Base-by-base conservation (phyloP, 2,888 invertebrate genomes). In the Cylloceria caligata region DNA sequence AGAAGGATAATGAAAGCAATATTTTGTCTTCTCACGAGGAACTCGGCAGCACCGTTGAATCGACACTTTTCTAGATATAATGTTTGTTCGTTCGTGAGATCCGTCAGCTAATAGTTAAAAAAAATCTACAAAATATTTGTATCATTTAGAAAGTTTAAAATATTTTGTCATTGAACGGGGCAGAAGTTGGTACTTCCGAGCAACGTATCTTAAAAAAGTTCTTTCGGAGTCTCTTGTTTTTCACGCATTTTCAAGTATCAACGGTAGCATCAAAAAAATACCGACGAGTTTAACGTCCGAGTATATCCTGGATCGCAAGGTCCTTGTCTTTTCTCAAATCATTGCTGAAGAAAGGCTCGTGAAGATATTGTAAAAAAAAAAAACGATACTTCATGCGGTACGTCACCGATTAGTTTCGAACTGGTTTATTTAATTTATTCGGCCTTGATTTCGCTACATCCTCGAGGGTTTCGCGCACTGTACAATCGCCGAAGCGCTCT, bases 381-480 rank as follows among this genome's bases (percentile, higher is more conserved):
- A 55, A 27, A 27, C 24, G 27, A 55, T 55, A 21, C 24, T 49
- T 27, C 27, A 21, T 5, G 13, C 13, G 13, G 0, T 49, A 64
- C 77, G 64, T 78, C 77, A 71, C 39, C 79, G 62, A 64, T 77
- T 73, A 45, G 42, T 72, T 76, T 74, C 74, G 55, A 78, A 82
- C 73, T 82, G 78, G 78, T 75, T 79, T 71, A 39, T 52, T 79
- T 79, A 60, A 82, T 82, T 75, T 75, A 82, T 79, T 79, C 82
- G 79, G 52, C 75, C 82, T 79, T 73, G 73, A 77, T 80, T 80
- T 62, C 55, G 75, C 45, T 45, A 72, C 62, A 65, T 72, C 52
- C 65, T 78, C 72, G 75, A 75, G 64, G 39, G 52, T 65, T 68
- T 73, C 75, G 74, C 65, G 52, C 27, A 72, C 71, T 75, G 36